Evolutionary conservation across 2,113 vertebrate species (phyloP).

Genomic region (Brachypodius melanocephalos): DNA sequence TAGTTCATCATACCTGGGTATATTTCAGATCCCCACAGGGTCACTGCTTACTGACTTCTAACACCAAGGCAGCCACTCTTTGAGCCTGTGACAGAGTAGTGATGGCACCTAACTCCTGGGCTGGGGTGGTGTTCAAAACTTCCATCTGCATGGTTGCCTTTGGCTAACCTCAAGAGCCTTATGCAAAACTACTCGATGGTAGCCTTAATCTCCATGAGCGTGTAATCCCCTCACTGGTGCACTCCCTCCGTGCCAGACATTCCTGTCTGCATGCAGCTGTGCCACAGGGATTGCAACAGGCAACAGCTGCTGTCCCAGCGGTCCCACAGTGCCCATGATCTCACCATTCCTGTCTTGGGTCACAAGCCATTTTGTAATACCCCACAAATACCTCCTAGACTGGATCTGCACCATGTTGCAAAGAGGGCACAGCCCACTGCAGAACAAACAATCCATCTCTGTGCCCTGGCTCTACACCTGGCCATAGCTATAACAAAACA

Average conservation of each 20-base stretch:
- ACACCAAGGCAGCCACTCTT: neutral
- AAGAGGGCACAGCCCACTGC: neutral
- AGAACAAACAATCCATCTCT: neutral
- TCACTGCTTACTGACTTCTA: neutral
- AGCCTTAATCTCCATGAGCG: neutral
- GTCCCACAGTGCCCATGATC: neutral
- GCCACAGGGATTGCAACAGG: slow-evolving; percentile 41
- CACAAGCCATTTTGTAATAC: neutral
- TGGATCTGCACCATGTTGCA: neutral
- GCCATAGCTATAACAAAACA: neutral
- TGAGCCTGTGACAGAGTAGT: neutral
- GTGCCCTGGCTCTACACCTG: neutral
- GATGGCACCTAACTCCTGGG: neutral
- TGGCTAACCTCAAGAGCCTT: slow-evolving; percentile 5
- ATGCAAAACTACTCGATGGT: neutral
- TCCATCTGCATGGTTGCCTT: neutral
- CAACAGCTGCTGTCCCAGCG: neutral
- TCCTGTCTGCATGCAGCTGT: slow-evolving; percentile 59
- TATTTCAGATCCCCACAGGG: neutral
- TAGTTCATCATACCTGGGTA: neutral
- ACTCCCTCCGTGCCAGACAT: slow-evolving; percentile 26
- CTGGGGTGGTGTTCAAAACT: neutral
- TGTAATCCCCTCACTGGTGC: slow-evolving; percentile 12
- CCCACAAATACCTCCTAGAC: neutral
- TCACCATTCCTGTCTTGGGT: neutral